Evolutionary conservation across 2,888 invertebrate species (phyloP).

Genomic region (Aproaerema taeniolella): DNA sequence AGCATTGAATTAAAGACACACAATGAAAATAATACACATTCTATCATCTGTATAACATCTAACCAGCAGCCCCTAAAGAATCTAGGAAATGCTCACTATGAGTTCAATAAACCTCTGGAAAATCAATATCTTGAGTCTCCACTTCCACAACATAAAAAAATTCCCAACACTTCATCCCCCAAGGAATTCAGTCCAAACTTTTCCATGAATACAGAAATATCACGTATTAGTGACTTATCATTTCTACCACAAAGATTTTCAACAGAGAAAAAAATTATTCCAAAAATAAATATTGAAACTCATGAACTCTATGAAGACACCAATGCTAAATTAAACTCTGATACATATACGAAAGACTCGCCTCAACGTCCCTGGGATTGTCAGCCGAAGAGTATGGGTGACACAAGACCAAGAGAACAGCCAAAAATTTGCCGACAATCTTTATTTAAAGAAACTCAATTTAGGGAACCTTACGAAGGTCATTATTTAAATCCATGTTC

Average conservation of each 20-base stretch:
- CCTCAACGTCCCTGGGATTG: constrained; percentile 49
- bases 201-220: constrained; percentile 66
- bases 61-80: constrained; percentile 44
- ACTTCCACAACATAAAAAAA: constrained; percentile 49
- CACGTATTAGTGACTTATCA: constrained; percentile 65
- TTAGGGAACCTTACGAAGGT: too few relatives aligned
- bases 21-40: constrained; percentile 59
- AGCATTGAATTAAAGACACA: constrained; percentile 47
- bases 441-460: constrained; percentile 53
- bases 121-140: constrained; percentile 35
- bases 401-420: constrained; percentile 42
- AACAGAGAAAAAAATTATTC: constrained; percentile 64
- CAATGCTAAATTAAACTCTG: constrained; percentile 53
- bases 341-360: constrained; percentile 74
- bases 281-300: constrained; percentile 48
- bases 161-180: constrained; percentile 67
- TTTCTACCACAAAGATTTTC: constrained; percentile 65
- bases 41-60: constrained; percentile 50
- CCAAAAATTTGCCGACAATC: constrained; percentile 57
- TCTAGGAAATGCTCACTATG: too few relatives aligned
- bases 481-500: constrained; percentile 36
- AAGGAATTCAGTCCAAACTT: constrained; percentile 67
- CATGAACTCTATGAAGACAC: constrained; percentile 51
- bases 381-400: constrained; percentile 34
- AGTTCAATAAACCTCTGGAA: constrained; percentile 35